Percentiles rank a stretch among this genome's conserved stretches.
Conservation (phyloP, 1,140 invertebrate genomes). For the Notospermus geniculatus region DNA sequence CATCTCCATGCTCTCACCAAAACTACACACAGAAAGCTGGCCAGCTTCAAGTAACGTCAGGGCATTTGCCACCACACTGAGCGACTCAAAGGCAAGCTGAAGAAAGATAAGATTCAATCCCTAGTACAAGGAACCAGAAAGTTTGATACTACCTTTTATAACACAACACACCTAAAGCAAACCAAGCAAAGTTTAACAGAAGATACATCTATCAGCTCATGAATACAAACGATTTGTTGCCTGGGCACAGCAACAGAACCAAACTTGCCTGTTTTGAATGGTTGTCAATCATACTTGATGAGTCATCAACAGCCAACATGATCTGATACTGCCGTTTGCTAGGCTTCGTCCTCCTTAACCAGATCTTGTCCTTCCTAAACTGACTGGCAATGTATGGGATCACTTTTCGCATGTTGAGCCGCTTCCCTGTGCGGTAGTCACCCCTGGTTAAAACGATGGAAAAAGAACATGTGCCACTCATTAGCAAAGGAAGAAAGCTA, state of each 20-base stretch:
- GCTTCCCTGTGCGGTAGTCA: slow-evolving; percentile 93
- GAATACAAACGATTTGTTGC: too few species aligned
- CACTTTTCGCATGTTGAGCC: slow-evolving; percentile 96
- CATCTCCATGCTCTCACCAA: slow-evolving; percentile 78
- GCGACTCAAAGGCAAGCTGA: slow-evolving; percentile 86
- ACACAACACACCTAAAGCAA: not conserved
- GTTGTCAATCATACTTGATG: slow-evolving; percentile 68
- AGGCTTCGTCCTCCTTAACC: slow-evolving; percentile 92
- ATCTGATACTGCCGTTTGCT: slow-evolving; percentile 97
- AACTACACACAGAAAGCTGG: slow-evolving; percentile 81
- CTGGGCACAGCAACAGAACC: not conserved
- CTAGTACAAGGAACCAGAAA: not conserved
- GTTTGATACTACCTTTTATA: not conserved
- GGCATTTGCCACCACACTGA: slow-evolving; percentile 88
- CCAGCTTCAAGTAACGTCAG: slow-evolving; percentile 91
- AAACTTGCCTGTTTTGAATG: slow-evolving; percentile 52
- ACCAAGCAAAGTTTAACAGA: not conserved
- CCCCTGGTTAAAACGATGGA: slow-evolving; percentile 61
- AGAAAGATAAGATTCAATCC: slow-evolving; percentile 23
- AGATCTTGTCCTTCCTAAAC: slow-evolving; percentile 99
- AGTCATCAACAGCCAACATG: slow-evolving; percentile 91
- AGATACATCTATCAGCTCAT: too few species aligned
- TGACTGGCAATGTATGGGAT: slow-evolving; percentile 98
- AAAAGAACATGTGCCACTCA: not conserved
- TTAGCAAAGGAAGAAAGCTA: not conserved